Base-by-base conservation (phyloP, 2,888 invertebrate species). In the Drosophila neutralis region DNA sequence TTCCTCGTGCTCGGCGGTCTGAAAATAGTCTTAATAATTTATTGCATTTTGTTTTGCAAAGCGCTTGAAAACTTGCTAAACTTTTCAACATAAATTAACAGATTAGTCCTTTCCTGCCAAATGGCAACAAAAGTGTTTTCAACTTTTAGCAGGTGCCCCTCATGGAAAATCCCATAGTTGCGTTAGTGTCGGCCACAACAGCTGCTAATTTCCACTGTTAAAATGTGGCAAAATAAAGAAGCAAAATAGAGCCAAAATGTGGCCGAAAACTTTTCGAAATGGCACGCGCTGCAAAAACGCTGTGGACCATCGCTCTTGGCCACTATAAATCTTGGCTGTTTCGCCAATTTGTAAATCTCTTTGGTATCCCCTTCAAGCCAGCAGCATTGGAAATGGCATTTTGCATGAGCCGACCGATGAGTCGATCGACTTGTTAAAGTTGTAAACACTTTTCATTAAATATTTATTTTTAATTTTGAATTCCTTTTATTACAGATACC, bases 1-100 rank as follows among this genome's bases (percentile, higher is more conserved):
- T 45, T 45, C 15, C 45, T 57, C 24, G n/a, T 40, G n/a, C 49
- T 52, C 27, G 76, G 64, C 68, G 62, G 61, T 72, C 69, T 67
- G 71, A 69, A 82, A 83, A 86, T 85, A 78, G 83, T 86, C 78
- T 86, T 76, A 82, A 82, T 88, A 88, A 88, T 85, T 85, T 85
- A 85, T 88, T 83, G 76, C 88, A 80, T 74, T 88, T 88, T 86
- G 88, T 88, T 88, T 80, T 74, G 77, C 75, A 83, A 86, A 85
- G 85, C 85, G 78, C 78, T 78, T 86, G 76, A 78, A 76, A 88
- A 78, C 73, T 86, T 87, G 66, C 66, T 73, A 38, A 89, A 87
- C 87, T 87, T 87, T 89, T 79, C 72, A 81, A 84, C 86, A 87
- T 87, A 87, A 87, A 87, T 87, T 87, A 87, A 83, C 77, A 87